Conservation (phyloP, 2,888 invertebrate genomes). For the Anaspis maculata region DNA sequence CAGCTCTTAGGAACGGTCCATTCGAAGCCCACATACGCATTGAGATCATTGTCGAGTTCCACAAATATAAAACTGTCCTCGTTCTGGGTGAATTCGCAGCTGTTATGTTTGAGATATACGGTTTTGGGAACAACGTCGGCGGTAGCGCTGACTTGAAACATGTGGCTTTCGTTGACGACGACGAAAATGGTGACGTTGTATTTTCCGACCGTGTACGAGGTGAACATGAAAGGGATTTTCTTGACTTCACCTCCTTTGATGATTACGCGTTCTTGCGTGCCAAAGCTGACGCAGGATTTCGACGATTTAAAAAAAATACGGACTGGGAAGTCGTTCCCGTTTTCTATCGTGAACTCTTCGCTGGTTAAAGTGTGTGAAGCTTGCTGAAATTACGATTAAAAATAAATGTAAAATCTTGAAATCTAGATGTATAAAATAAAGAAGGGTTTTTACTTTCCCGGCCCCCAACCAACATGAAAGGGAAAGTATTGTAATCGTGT, state of each 20-base stretch:
- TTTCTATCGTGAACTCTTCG: conserved; percentile 32
- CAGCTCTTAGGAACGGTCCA: conserved; percentile 46
- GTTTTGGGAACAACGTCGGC: conserved; percentile 39
- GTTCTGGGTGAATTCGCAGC: conserved; percentile 20
- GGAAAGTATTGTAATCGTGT: too few species aligned
- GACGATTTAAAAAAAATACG: conserved; percentile 19
- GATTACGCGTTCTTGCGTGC: conserved; percentile 17
- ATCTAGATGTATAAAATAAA: too few species aligned
- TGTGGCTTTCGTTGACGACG: conserved; percentile 39
- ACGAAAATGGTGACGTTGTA: conserved; percentile 38
- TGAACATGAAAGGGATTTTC: conserved; percentile 24
- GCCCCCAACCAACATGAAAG: too few species aligned
- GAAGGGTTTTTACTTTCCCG: too few species aligned
- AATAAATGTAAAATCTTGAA: conserved; percentile 6
- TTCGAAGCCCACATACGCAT: conserved; percentile 45
- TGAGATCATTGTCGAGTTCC: conserved; percentile 47
- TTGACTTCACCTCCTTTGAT: conserved; percentile 17
- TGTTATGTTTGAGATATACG: conserved; percentile 5
- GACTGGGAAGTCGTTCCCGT: conserved; percentile 37
- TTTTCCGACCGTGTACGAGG: conserved; percentile 28
- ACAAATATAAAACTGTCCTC: conserved; percentile 42
- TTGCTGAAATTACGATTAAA: too few species aligned
- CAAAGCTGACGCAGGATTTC: conserved; percentile 21
- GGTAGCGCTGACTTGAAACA: conserved; percentile 37
- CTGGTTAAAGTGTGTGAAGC: conserved; percentile 17